Evolutionary conservation across 2,797 vertebrate species (phyloP).

Genomic region (Lophotriccus pileatus): DNA sequence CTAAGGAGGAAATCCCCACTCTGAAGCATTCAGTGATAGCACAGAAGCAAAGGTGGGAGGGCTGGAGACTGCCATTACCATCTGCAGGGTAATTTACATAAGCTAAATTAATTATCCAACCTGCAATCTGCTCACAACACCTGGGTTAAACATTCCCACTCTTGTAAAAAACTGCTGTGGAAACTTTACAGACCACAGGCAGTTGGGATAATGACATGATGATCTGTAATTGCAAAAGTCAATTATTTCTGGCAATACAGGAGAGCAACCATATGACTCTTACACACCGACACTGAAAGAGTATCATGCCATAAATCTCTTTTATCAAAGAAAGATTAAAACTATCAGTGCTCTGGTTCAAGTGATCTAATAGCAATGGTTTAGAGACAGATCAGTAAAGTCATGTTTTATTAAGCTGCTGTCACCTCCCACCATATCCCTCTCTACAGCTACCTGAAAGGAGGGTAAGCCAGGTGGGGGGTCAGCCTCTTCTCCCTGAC

Average conservation of each 20-base stretch:
- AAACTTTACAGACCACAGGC: background rate
- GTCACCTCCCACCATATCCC: background rate
- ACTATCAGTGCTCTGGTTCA: background rate
- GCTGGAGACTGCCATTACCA: background rate
- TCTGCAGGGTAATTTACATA: slow-evolving; percentile 49
- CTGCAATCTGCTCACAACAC: slow-evolving; percentile 55
- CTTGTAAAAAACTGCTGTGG: background rate
- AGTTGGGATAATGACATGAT: background rate
- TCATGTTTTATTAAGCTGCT: slow-evolving; percentile 13
- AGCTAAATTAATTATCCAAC: slow-evolving; percentile 48
- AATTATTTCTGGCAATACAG: background rate
- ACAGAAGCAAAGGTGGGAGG: background rate
- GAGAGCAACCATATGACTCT: background rate
- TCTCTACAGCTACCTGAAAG: background rate
- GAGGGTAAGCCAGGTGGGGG: background rate
- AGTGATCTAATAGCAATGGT: slow-evolving; percentile 1
- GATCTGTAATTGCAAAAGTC: background rate
- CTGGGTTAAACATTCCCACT: slow-evolving; percentile 6
- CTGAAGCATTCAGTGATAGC: background rate
- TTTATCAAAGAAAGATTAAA: background rate
- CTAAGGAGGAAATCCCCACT: background rate
- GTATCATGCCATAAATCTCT: background rate
- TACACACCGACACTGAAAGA: rapidly evolving
- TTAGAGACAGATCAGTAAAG: background rate
- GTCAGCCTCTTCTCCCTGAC: background rate